Base-by-base conservation (phyloP, 2,113 vertebrate genomes). In the Herpailurus yagouaroundi region DNA sequence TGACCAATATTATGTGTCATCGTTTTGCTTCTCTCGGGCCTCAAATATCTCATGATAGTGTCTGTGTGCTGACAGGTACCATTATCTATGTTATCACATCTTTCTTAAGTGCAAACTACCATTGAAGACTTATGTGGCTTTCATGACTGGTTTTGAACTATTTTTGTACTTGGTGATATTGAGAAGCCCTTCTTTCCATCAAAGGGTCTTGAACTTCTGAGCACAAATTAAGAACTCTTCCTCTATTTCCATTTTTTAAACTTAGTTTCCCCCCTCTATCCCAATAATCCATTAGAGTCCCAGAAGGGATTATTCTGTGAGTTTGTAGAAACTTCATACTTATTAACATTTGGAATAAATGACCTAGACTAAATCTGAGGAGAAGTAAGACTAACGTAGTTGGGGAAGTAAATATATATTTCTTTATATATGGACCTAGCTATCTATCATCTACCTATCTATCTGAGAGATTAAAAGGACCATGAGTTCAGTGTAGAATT, bases 1-100 rank as follows among this genome's bases (percentile, higher is more conserved):
- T 57, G 25, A 14, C 38, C 71, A 79, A 0, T 0, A 3, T 45
- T 1, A 0, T 3, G 12, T 4, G 33, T 31, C 64, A 3, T 4
- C 1, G 4, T n/a, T 41, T 19, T 63, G 55, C 27, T 48, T 80
- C 25, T 68, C 25, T 69, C 3, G 1, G 71, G 64, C 21, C 64
- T 89, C 38, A 3, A 2, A 3, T 15, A 4, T 15, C 45, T 36
- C 15, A 33, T 29, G 7, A 48, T 7, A 5, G 63, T 3, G 19
- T 3, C 18, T 45, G 27, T n/a, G 29, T 9, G 8, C 50, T 4
- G 50, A 27, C 3, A 10, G 1, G 7, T 9, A 41, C 27, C 14
- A 14, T 48, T 52, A 1, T 31, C 13, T 6, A 3, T 1, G 29
- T 5, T 13, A 60, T 9, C 21, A 2, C 16, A 8, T 71, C 31